Conservation (phyloP, 2,113 vertebrate species). For the Nothoprocta pentlandii region DNA sequence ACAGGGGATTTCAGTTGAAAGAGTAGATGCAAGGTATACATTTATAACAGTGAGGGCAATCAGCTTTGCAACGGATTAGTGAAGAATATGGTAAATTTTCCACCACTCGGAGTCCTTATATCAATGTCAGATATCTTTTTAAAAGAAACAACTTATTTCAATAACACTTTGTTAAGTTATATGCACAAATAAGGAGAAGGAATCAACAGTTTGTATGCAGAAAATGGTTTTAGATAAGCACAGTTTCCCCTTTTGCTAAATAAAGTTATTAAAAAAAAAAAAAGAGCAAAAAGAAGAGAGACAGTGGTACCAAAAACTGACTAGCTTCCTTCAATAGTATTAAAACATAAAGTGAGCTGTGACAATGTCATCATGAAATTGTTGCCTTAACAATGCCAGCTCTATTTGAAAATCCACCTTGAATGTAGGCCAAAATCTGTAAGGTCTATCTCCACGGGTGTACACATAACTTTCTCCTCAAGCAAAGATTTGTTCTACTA, state of each 20-base stretch:
- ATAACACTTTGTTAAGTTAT: constrained; percentile 1
- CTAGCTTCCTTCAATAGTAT: neutral
- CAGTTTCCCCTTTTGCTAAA: neutral
- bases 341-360: neutral
- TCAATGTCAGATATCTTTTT: constrained; percentile 39
- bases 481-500: neutral
- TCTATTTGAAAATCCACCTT: neutral
- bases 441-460: neutral
- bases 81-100: constrained; percentile 42
- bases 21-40: constrained; percentile 43
- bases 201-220: neutral
- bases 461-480: neutral
- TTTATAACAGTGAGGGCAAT: constrained; percentile 52
- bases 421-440: neutral
- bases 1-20: constrained; percentile 40
- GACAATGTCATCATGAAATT: neutral
- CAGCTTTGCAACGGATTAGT: constrained; percentile 40
- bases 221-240: constrained; percentile 17
- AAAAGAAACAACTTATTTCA: constrained; percentile 48
- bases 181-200: neutral
- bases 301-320: neutral
- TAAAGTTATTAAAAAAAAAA: neutral
- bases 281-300: neutral
- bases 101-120: constrained; percentile 41
- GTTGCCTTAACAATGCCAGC: neutral